Percentiles rank a stretch among this genome's conserved stretches.
Conservation (phyloP, 2,888 invertebrate species). For the Andrena trimmerana region DNA sequence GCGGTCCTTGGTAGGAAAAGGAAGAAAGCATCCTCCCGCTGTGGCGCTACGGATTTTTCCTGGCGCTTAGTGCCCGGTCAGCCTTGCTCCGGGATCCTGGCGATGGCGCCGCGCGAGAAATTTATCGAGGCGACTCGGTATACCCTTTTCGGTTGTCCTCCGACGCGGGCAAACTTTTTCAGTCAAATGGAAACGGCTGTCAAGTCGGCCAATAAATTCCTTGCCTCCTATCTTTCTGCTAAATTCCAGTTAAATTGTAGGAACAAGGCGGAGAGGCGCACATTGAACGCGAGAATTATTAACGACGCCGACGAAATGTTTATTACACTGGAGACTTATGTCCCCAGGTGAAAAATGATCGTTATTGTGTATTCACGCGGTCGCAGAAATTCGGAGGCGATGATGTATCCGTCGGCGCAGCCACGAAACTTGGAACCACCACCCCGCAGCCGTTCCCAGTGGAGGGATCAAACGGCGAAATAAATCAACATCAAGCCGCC, state of each 20-base stretch:
- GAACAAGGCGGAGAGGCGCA: background rate
- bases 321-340: background rate
- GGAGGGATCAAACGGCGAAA: slow-evolving; percentile 37
- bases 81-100: slow-evolving; percentile 40
- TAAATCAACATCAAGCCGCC: slow-evolving; percentile 54
- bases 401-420: background rate
- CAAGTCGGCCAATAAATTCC: background rate
- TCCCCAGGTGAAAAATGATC: no score
- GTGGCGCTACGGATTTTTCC: slow-evolving; percentile 42
- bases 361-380: no score
- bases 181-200: no score
- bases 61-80: slow-evolving; percentile 38
- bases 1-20: slow-evolving; percentile 33
- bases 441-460: background rate
- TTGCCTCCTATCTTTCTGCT: background rate
- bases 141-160: slow-evolving; percentile 19
- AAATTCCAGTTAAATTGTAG: background rate
- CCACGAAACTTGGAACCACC: slow-evolving; percentile 2
- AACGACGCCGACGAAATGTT: background rate
- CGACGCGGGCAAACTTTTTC: slow-evolving; percentile 1
- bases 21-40: slow-evolving; percentile 30
- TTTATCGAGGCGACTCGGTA: slow-evolving; percentile 56
- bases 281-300: background rate
- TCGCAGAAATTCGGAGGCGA: no score
- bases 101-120: slow-evolving; percentile 44